These are phyloP conservation scores for Daptonema setosum DNA, from an alignment of 2,888 invertebrate genomes.

Conservation along the genomic window DNA sequence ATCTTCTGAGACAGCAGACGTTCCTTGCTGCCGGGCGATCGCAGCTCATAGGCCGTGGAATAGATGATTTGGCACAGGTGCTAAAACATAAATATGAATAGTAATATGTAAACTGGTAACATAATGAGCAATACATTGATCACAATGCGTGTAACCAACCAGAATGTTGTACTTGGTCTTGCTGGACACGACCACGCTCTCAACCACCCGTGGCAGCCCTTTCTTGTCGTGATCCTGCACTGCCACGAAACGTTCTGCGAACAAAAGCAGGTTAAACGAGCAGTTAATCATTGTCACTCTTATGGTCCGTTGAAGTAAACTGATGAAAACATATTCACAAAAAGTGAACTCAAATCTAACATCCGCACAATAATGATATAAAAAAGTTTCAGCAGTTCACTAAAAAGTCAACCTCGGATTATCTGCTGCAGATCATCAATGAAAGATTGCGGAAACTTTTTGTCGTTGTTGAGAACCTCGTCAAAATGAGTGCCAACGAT, in stretches of 20 bases:
- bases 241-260: constrained; percentile 49
- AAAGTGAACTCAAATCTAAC: not conserved
- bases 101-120: too few relatives aligned
- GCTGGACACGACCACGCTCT: constrained; percentile 71
- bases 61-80: too few relatives aligned
- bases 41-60: constrained; percentile 44
- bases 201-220: constrained; percentile 60
- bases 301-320: not conserved
- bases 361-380: too few relatives aligned
- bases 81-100: too few relatives aligned
- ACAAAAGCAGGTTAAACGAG: constrained; percentile 3
- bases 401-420: constrained; percentile 58
- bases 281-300: not conserved
- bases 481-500: constrained; percentile 93
- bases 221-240: constrained; percentile 77
- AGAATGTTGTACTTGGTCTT: constrained; percentile 69
- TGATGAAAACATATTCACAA: too few relatives aligned
- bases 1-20: constrained; percentile 72
- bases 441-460: constrained; percentile 35
- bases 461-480: constrained; percentile 42
- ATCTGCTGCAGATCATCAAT: constrained; percentile 63
- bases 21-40: constrained; percentile 72
- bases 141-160: too few relatives aligned
- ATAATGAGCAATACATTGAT: too few relatives aligned
- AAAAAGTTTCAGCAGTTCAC: too few relatives aligned